phyloP scores from a whole-genome alignment of 2,888 invertebrate genomes.

The Latrodectus hesperus region DNA sequence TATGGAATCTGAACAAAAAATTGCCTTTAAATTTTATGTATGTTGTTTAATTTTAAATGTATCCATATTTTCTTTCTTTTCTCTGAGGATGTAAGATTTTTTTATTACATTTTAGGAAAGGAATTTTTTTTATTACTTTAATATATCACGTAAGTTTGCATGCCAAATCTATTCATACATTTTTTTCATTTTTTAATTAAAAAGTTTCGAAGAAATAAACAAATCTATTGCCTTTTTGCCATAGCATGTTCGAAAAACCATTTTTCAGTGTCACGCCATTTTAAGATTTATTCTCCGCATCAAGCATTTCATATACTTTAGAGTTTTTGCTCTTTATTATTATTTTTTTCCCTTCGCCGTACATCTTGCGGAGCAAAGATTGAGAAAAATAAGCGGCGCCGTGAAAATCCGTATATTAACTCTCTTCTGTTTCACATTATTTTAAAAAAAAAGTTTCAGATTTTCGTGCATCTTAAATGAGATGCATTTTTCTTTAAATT shows the following conservation, averaged over 20 bases:
- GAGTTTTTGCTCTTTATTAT: neutral
- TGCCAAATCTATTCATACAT: neutral
- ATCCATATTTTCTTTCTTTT: too few relatives aligned
- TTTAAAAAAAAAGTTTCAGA: too few relatives aligned
- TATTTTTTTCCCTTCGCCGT: neutral
- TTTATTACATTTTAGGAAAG: too few relatives aligned
- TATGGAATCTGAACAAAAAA: too few relatives aligned
- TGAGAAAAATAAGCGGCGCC: neutral
- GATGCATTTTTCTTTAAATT: too few relatives aligned
- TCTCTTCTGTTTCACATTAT: too few relatives aligned
- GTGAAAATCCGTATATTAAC: neutral
- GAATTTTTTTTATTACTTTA: too few relatives aligned
- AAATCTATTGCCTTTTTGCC: neutral
- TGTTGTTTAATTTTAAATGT: too few relatives aligned
- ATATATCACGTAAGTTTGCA: neutral
- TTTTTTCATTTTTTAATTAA: slow-evolving; percentile 27
- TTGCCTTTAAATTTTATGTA: too few relatives aligned
- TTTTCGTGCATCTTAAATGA: too few relatives aligned
- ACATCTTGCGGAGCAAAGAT: neutral
- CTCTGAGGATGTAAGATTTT: too few relatives aligned
- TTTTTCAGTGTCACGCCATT: slow-evolving; percentile 66
- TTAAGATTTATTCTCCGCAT: slow-evolving; percentile 48
- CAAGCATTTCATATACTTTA: neutral
- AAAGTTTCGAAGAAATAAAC: slow-evolving; percentile 26
- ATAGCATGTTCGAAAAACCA: slow-evolving; percentile 54